phyloP scores from a whole-genome alignment of 2,888 invertebrate species.

The Pollenia amentaria region DNA sequence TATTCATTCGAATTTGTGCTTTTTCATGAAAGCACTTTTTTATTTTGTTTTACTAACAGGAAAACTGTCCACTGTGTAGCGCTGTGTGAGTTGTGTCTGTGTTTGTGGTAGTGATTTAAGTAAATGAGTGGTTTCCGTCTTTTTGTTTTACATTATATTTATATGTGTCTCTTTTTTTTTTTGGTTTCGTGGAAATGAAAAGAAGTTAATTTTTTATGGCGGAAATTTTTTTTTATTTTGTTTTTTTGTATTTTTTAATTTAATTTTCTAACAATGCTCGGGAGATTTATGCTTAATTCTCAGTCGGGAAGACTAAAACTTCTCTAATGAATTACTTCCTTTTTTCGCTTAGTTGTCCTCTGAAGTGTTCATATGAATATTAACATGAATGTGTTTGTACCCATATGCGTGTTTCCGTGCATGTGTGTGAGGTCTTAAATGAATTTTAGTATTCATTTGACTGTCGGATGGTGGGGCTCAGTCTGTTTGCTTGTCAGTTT shows the following conservation, averaged over 20 bases:
- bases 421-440: constrained; percentile 11
- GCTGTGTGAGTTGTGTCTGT: constrained; percentile 38
- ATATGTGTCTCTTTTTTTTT: constrained; percentile 14
- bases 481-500: constrained; percentile 27
- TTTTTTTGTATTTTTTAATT: constrained; percentile 49
- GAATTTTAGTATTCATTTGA: constrained; percentile 31
- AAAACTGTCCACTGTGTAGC: constrained; percentile 48
- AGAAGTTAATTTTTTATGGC: constrained; percentile 63
- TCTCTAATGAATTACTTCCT: constrained; percentile 70
- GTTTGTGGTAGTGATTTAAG: constrained; percentile 67
- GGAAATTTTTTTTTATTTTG: constrained; percentile 34
- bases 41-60: constrained; percentile 20
- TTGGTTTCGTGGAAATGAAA: constrained; percentile 42
- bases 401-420: background rate
- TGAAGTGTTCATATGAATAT: constrained; percentile 63
- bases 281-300: constrained; percentile 60
- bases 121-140: constrained; percentile 74
- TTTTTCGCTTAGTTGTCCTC: constrained; percentile 58
- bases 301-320: constrained; percentile 62
- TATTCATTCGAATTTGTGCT: constrained; percentile 19
- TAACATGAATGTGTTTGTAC: constrained; percentile 32
- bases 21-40: constrained; percentile 14
- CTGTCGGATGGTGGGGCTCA: background rate
- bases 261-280: constrained; percentile 60
- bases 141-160: constrained; percentile 22